These are phyloP conservation scores for Drosophila seguyi DNA, from an alignment of 1,140 invertebrate species.

Conservation along the genomic window DNA sequence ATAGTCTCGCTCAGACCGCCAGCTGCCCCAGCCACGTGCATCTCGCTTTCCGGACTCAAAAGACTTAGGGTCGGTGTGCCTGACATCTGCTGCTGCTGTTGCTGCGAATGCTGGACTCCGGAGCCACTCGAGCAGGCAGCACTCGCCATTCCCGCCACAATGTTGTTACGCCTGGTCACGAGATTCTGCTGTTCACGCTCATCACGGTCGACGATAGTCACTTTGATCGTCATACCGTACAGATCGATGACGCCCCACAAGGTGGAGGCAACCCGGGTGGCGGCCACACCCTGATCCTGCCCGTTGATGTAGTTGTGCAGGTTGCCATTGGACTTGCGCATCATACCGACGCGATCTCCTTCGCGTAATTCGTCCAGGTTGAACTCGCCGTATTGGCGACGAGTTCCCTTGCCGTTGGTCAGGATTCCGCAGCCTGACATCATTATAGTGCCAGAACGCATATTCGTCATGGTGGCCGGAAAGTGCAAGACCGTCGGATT, in stretches of 20 bases:
- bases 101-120: slow-evolving; percentile 87
- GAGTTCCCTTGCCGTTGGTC: slow-evolving; percentile 96
- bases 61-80: slow-evolving; percentile 74
- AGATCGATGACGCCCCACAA: slow-evolving; percentile 97
- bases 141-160: slow-evolving; percentile 78
- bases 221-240: slow-evolving; percentile 98
- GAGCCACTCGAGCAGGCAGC: slow-evolving; percentile 87
- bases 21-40: slow-evolving; percentile 65
- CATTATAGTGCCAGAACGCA: slow-evolving; percentile 97
- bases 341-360: slow-evolving; percentile 92
- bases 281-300: slow-evolving; percentile 95
- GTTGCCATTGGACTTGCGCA: slow-evolving; percentile 92
- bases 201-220: slow-evolving; percentile 93
- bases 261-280: slow-evolving; percentile 90
- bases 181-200: slow-evolving; percentile 92
- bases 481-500: slow-evolving; percentile 95
- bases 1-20: slow-evolving; percentile 67
- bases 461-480: slow-evolving; percentile 98
- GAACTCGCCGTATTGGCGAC: slow-evolving; percentile 96
- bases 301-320: slow-evolving; percentile 98
- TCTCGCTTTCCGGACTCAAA: slow-evolving; percentile 75
- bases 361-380: slow-evolving; percentile 97
- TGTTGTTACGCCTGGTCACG: slow-evolving; percentile 89
- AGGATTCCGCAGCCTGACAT: slow-evolving; percentile 98
- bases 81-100: slow-evolving; percentile 61